phyloP scores from a whole-genome alignment of 2,888 invertebrate genomes.

The Copidosoma aretas region DNA sequence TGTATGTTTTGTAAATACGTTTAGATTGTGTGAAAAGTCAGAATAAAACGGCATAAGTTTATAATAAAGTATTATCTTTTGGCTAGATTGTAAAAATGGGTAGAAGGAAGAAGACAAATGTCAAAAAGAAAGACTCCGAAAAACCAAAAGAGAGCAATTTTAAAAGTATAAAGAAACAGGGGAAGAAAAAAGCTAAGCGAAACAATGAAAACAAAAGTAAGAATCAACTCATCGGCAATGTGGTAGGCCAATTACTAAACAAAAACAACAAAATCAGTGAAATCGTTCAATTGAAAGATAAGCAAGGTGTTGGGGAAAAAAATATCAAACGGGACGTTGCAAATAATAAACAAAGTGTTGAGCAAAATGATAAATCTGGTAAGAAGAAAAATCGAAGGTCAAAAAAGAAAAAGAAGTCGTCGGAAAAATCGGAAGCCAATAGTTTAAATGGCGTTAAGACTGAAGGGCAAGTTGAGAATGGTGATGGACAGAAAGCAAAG shows the following conservation, averaged over 20 bases:
- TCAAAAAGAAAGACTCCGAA: background rate
- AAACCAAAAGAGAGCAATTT: conserved; percentile 32
- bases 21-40: too few relatives aligned
- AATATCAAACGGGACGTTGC: background rate
- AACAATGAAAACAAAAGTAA: conserved; percentile 31
- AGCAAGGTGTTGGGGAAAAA: conserved; percentile 2
- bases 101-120: too few relatives aligned
- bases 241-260: conserved; percentile 14
- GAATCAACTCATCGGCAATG: conserved; percentile 15
- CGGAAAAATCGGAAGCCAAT: conserved; percentile 20
- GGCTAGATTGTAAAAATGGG: too few relatives aligned
- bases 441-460: background rate
- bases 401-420: conserved; percentile 12
- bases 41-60: too few relatives aligned
- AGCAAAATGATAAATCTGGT: conserved; percentile 7
- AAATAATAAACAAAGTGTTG: conserved; percentile 5
- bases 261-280: conserved; percentile 22
- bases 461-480: background rate
- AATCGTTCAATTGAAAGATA: conserved; percentile 14
- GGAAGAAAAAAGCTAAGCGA: conserved; percentile 10
- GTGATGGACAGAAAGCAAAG: background rate
- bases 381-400: background rate
- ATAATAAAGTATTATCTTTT: too few relatives aligned
- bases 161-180: conserved; percentile 8
- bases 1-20: too few relatives aligned